Evolutionary conservation across 2,888 invertebrate genomes (phyloP), one percentile per base, ranked within the genome.

Genomic region (Tetheella fluctuosa): DNA sequence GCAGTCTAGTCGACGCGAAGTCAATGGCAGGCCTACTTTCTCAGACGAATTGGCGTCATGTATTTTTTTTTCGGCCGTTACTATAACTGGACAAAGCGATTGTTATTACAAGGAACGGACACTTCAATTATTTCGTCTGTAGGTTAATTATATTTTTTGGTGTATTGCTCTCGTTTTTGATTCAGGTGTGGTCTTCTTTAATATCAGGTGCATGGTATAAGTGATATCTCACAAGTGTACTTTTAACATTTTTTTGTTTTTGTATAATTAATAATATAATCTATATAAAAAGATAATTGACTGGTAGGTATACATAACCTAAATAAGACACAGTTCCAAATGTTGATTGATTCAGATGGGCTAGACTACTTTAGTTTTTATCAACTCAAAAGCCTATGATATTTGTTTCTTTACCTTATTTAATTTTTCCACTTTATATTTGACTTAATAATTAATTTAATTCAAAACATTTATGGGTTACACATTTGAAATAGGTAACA

Each of bases 21-120:
- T 84, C 87, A 85, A 81, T 81, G 88, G 76, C 89, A 88, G 85
- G 82, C 86, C 90, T 80, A 91, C 92, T 91, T 91, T 91, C 90
- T 71, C 83, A 83, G 79, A 71, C 81, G 69, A 74, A 79, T 74
- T 78, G 76, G 73, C 77, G 81, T 83, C 84, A 74, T 83, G 81
- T 83, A 77, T 81, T 83, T 85, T 89, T 89, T 90, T 79, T 63
- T 57, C 68, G 70, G 77, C 80, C 82, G 81, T 84, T 84, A 83
- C 78, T 77, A 80, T 87, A 82, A 89, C 87, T 81, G 85, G 80
- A 81, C 82, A 79, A 77, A 74, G 77, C 76, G 73, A 86, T 86
- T 85, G 85, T 88, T 34, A 34, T 34, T 81, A 77, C 69, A 72
- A 70, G 68, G 80, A 80, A 80, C 70, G 73, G 80, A 80, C 76